These are phyloP conservation scores for Pterophyllum scalare DNA, from an alignment of 2,113 vertebrate genomes.

Conservation along the genomic window DNA sequence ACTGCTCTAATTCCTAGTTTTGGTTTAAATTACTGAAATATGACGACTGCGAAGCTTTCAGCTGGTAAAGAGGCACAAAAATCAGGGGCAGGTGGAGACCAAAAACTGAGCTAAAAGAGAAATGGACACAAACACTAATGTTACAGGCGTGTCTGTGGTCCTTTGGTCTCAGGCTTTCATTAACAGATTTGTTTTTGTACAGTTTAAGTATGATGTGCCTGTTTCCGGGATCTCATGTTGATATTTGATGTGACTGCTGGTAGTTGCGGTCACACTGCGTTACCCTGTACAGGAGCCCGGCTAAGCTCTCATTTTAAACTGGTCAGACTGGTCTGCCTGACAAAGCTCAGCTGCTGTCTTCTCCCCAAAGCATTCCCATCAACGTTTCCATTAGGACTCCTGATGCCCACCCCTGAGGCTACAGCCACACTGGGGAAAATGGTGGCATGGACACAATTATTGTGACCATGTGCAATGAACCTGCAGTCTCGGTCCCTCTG, in stretches of 20 bases:
- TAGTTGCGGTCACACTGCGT: no score
- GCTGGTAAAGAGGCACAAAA: background rate
- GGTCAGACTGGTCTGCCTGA: no score
- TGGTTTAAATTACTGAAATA: background rate
- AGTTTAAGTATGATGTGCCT: background rate
- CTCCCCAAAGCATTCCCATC: no score
- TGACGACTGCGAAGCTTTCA: background rate
- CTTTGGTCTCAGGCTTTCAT: no score
- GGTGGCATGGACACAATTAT: no score
- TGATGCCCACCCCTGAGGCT: no score
- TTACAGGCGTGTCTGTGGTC: background rate
- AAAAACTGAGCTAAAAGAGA: background rate
- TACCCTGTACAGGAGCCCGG: background rate
- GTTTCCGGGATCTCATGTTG: background rate
- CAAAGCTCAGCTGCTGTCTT: no score
- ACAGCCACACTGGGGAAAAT: no score
- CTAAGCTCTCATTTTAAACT: background rate
- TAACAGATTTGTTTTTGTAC: background rate
- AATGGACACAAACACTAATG: background rate
- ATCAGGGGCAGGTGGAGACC: background rate
- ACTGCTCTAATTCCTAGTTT: rapidly evolving
- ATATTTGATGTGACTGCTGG: background rate
- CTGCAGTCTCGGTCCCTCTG: no score
- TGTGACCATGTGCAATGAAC: no score
- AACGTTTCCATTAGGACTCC: no score